Conservation (phyloP, 2,888 invertebrate genomes). For the Dryobota labecula region DNA sequence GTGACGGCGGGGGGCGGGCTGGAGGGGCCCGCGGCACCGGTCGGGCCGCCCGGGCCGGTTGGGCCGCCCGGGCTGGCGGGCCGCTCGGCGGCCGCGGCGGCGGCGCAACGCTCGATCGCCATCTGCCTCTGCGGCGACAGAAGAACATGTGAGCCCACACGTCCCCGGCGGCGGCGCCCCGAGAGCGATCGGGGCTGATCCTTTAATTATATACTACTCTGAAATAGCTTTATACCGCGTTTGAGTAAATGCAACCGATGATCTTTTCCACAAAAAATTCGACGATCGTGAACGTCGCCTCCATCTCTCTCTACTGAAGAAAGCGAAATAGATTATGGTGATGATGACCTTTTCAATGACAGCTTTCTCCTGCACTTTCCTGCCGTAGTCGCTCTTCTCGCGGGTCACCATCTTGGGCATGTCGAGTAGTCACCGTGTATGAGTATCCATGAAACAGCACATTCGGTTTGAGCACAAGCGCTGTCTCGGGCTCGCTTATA, state of each 20-base stretch:
- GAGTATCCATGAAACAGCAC: constrained; percentile 66
- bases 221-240: constrained; percentile 44
- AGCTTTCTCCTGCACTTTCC: constrained; percentile 80
- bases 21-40: constrained; percentile 33
- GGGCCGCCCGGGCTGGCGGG: constrained; percentile 46
- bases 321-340: constrained; percentile 45
- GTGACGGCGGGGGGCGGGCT: constrained; percentile 66
- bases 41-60: constrained; percentile 27
- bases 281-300: constrained; percentile 27
- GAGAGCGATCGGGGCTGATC: not conserved
- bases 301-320: constrained; percentile 53
- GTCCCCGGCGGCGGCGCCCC: not conserved
- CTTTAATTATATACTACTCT: not conserved
- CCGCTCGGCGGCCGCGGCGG: constrained; percentile 52
- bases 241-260: constrained; percentile 34
- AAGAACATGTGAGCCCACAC: constrained; percentile 37
- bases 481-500: constrained; percentile 59
- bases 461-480: constrained; percentile 57
- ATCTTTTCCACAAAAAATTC: constrained; percentile 33
- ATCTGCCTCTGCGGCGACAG: constrained; percentile 80
- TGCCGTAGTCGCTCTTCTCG: constrained; percentile 76
- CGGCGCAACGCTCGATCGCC: constrained; percentile 78
- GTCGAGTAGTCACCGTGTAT: constrained; percentile 64
- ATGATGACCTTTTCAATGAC: constrained; percentile 79
- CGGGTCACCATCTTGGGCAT: constrained; percentile 77